Evolutionary conservation across 2,888 invertebrate genomes (phyloP).

Genomic region (Pseudeuparius sepicola): DNA sequence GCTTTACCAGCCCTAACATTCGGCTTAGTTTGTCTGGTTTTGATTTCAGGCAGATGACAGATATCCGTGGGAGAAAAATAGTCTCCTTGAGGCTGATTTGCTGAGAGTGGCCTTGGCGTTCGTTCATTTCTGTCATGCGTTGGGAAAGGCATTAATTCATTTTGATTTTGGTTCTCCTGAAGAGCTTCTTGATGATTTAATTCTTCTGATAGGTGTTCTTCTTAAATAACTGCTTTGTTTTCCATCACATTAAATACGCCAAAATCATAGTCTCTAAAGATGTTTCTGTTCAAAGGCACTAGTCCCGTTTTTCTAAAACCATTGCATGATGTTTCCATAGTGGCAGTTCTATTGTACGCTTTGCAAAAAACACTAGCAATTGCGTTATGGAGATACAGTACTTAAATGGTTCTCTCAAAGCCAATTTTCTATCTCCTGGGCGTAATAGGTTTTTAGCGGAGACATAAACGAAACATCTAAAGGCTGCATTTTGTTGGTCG

Average conservation of each 20-base stretch:
- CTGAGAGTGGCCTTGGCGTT: conserved; percentile 9
- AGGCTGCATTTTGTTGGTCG: conserved; percentile 10
- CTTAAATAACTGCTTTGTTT: conserved; percentile 4
- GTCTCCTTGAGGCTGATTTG: conserved; percentile 8
- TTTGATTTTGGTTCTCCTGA: conserved; percentile 11
- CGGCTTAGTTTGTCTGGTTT: conserved; percentile 9
- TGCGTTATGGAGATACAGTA: conserved; percentile 14
- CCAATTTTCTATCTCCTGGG: conserved; percentile 10
- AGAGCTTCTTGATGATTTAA: conserved; percentile 9
- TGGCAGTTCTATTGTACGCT: conserved; percentile 12
- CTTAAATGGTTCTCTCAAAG: conserved; percentile 9
- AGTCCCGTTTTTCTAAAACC: conserved; percentile 15
- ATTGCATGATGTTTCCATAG: conserved; percentile 13
- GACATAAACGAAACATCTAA: conserved; percentile 11
- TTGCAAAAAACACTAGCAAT: conserved; percentile 11
- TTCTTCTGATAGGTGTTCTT: too few species aligned
- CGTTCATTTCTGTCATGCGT: conserved; percentile 12
- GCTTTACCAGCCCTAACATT: conserved; percentile 13
- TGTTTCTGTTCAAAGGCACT: conserved; percentile 8
- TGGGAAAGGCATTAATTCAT: conserved; percentile 10
- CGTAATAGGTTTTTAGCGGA: conserved; percentile 9
- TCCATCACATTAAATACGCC: conserved; percentile 2
- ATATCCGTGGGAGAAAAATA: conserved; percentile 6
- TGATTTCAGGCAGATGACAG: conserved; percentile 7
- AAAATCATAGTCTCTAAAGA: conserved; percentile 11